Percentiles rank a stretch among this genome's conserved stretches.
phyloP scores from a whole-genome alignment of 53 echinoderm and acorn worm species.

The Temnopleurus reevesii region DNA sequence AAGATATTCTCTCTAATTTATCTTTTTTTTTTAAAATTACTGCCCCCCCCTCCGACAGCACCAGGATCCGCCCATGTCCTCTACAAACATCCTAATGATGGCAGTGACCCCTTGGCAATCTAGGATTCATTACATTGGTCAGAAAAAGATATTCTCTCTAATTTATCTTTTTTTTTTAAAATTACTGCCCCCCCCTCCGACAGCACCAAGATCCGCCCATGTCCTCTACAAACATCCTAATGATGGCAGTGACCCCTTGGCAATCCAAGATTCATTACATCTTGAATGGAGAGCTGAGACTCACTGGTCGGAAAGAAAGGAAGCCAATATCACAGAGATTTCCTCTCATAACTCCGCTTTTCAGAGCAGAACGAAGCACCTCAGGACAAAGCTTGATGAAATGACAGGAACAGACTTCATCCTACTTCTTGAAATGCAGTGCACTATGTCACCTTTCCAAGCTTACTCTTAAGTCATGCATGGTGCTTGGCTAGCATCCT shows the following conservation, averaged over 20 bases:
- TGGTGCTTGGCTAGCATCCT: not conserved
- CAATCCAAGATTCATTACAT: not conserved
- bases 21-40: too few species aligned
- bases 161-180: too few species aligned
- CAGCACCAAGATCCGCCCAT: too few species aligned
- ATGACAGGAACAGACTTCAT: not conserved
- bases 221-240: constrained; percentile 5
- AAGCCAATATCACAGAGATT: not conserved
- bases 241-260: not conserved
- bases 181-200: too few species aligned
- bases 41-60: too few species aligned
- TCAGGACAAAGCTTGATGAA: not conserved
- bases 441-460: not conserved
- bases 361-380: constrained; percentile 26
- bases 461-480: too few species aligned
- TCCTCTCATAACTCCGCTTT: constrained; percentile 26
- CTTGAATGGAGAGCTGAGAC: not conserved
- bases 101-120: not conserved
- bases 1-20: too few species aligned
- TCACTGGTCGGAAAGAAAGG: not conserved
- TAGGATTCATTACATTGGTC: not conserved
- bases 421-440: not conserved
- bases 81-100: too few species aligned
- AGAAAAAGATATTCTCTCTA: too few species aligned
- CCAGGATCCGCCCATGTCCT: too few species aligned